Evolutionary conservation across 1,140 invertebrate genomes (phyloP), one percentile per base, ranked within the genome.

Genomic region (Drosophila equinoxialis): DNA sequence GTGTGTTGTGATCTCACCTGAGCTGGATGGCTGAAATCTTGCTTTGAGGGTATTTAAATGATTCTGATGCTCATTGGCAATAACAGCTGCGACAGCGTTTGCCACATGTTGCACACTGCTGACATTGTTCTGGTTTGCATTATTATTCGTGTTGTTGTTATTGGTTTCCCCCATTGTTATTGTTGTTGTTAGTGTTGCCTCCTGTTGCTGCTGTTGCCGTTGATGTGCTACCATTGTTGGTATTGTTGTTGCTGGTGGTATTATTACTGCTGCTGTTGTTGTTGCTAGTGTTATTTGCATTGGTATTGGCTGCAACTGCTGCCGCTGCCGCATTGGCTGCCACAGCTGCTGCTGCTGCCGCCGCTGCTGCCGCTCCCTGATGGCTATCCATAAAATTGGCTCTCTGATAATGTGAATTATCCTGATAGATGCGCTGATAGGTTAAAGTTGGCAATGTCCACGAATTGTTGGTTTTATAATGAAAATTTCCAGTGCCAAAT

Each of bases 391-490:
- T 87, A 30, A 90, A 91, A 51, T 65, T 81, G 51, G 76, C 82
- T 26, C 90, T 86, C 64, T 91, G 90, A 60, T 91, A 91, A 13
- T 87, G 79, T 10, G 79, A 58, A 48, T 79, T 91, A 26, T 92
- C 91, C 72, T 81, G 90, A 59, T 92, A 92, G 58, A 91, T 75
- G 20, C 91, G 70, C 55, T 89, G 91, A 33, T 92, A 92, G 45
- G 69, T 72, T 20, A 92, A 58, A 7, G 81, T 91, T 4, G 91
- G 91, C 69, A 92, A 71, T 3, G 80, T 91, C 91, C 91, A 92
- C 3, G 91, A 91, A 35, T 92, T 92, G 74, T 91, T 92, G 6
- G 89, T 91, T 55, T 90, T 91, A 67, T 92, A 91, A 68, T 92
- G 91, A 59, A 91, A 92, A 69, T 92, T 92, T 35, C 91, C 90